phyloP scores from a whole-genome alignment of 2,888 invertebrate genomes.

The Harpalus rubripes region DNA sequence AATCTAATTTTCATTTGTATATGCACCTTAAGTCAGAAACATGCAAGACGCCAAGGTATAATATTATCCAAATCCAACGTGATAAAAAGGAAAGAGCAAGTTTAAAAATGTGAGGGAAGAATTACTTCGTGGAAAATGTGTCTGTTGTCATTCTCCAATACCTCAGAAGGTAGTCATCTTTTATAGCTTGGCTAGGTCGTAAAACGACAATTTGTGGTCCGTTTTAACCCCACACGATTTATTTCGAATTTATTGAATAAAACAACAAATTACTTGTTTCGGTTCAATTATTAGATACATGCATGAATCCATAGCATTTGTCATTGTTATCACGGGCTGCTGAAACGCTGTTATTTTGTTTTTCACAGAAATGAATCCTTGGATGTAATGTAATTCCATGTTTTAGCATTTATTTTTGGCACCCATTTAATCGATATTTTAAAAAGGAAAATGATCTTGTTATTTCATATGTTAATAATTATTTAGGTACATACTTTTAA shows the following conservation, averaged over 20 bases:
- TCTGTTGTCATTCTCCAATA: neutral
- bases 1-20: too few relatives aligned
- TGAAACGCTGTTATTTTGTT: neutral
- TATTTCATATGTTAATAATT: too few relatives aligned
- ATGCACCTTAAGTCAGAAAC: too few relatives aligned
- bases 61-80: too few relatives aligned
- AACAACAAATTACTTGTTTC: slow-evolving; percentile 45
- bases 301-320: neutral
- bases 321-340: neutral
- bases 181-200: slow-evolving; percentile 25
- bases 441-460: too few relatives aligned
- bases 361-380: neutral
- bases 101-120: too few relatives aligned
- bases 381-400: neutral
- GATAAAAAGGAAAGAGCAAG: too few relatives aligned
- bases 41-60: too few relatives aligned
- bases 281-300: slow-evolving; percentile 32
- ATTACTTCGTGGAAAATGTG: too few relatives aligned
- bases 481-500: too few relatives aligned
- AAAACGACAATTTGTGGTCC: slow-evolving; percentile 32
- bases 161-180: neutral
- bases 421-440: too few relatives aligned
- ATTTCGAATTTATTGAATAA: slow-evolving; percentile 40
- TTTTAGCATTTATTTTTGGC: neutral
- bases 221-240: slow-evolving; percentile 32